phyloP scores from a whole-genome alignment of 2,797 vertebrate genomes.

The Odontamblyopus lacepedii region DNA sequence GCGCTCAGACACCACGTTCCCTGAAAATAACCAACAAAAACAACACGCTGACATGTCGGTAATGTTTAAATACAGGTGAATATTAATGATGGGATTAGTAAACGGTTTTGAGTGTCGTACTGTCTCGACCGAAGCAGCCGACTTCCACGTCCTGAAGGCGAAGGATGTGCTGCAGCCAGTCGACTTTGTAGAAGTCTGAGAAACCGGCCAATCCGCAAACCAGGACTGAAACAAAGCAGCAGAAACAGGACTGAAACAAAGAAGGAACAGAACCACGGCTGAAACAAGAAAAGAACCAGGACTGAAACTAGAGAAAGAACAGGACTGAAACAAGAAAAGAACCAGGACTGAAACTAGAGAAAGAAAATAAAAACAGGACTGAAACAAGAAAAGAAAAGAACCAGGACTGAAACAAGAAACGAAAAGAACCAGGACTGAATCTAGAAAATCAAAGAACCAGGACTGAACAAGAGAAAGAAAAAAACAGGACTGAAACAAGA shows the following conservation, averaged over 20 bases:
- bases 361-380: too few species aligned
- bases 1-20: conserved; percentile 70
- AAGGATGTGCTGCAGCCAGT: conserved; percentile 84
- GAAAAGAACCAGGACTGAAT: too few species aligned
- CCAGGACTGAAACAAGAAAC: too few species aligned
- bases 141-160: conserved; percentile 77
- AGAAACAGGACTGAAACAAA: not conserved
- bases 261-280: not conserved
- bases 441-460: too few species aligned
- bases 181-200: conserved; percentile 84
- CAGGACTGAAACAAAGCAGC: conserved; percentile 73
- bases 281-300: not conserved
- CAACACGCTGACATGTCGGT: not conserved
- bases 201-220: conserved; percentile 86
- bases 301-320: not conserved
- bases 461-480: too few species aligned
- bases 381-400: too few species aligned
- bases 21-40: conserved; percentile 24
- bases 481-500: too few species aligned
- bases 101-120: conserved; percentile 29
- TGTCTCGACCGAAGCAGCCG: conserved; percentile 83
- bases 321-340: too few species aligned
- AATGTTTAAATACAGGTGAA: not conserved
- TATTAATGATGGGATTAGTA: too few species aligned
- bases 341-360: conserved; percentile 70